A percentile compares a stretch with the other conserved stretches of the same genome.
Conservation (phyloP, 2,888 invertebrate genomes). For the Spilarctia lutea region DNA sequence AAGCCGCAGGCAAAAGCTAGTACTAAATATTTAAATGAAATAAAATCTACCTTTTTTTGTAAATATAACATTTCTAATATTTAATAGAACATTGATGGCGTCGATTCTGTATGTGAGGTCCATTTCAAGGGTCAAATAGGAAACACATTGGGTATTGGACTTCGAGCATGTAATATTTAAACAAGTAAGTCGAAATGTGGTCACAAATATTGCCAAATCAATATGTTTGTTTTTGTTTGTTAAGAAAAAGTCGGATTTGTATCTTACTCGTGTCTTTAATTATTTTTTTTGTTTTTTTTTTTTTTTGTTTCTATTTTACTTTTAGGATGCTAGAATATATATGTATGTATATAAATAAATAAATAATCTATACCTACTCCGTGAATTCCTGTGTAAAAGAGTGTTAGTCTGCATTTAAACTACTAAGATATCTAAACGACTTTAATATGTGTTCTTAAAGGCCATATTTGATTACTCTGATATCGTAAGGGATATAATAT, state of each 20-base stretch:
- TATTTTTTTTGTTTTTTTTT: background rate
- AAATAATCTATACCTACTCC: background rate
- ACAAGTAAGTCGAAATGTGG: constrained; percentile 27
- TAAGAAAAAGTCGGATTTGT: background rate
- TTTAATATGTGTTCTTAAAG: constrained; percentile 32
- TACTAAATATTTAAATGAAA: background rate
- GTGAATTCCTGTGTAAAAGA: no score
- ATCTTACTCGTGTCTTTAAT: background rate
- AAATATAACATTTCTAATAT: constrained; percentile 26
- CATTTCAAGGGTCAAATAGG: constrained; percentile 49
- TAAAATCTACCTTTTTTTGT: constrained; percentile 7
- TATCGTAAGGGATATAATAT: constrained; percentile 16
- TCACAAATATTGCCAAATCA: constrained; percentile 17
- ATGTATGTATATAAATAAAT: no score
- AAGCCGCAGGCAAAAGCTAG: background rate
- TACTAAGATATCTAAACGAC: constrained; percentile 30
- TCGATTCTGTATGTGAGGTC: constrained; percentile 28
- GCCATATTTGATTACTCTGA: constrained; percentile 33
- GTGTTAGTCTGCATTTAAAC: constrained; percentile 22
- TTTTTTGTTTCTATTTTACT: background rate
- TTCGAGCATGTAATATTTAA: constrained; percentile 43
- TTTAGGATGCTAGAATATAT: background rate
- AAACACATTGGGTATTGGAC: constrained; percentile 22
- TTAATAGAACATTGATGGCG: constrained; percentile 31
- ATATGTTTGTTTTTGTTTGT: constrained; percentile 7